phyloP scores from a whole-genome alignment of 2,797 vertebrate species.

The Threskiornis aethiopicus region DNA sequence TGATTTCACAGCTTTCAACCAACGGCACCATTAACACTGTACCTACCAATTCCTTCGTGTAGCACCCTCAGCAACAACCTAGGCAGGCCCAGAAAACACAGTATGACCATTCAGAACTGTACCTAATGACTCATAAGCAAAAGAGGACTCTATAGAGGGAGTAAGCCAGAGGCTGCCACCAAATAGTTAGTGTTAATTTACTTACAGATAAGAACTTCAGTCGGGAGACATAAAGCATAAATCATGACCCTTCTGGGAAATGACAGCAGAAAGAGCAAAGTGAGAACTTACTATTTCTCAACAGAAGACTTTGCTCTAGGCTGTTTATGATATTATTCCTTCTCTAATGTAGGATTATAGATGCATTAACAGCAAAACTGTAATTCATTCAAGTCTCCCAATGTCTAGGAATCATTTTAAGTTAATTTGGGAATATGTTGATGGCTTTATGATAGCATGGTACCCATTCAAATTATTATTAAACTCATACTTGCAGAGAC shows the following conservation, averaged over 20 bases:
- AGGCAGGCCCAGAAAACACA: background rate
- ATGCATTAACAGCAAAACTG: slow-evolving; percentile 16
- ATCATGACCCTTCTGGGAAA: background rate
- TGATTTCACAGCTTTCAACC: background rate
- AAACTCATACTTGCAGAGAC: slow-evolving; percentile 38
- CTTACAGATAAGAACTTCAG: background rate
- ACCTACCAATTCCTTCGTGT: background rate
- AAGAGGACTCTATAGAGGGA: background rate
- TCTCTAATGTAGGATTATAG: background rate
- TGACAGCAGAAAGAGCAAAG: background rate
- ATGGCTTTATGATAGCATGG: slow-evolving; percentile 46
- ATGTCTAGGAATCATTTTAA: slow-evolving; percentile 52
- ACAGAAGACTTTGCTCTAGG: background rate
- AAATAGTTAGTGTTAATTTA: background rate
- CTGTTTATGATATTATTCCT: background rate
- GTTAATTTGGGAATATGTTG: slow-evolving; percentile 50
- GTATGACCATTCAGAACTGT: background rate
- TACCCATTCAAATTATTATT: slow-evolving; percentile 47
- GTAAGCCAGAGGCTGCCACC: background rate
- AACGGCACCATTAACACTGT: background rate
- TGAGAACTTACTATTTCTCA: background rate
- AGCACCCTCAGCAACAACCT: background rate
- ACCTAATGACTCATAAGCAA: background rate
- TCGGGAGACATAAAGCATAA: background rate
- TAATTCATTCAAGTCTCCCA: background rate